Base-by-base conservation (phyloP, 64 coral and sea anemone genomes). In the Porites lutea region DNA sequence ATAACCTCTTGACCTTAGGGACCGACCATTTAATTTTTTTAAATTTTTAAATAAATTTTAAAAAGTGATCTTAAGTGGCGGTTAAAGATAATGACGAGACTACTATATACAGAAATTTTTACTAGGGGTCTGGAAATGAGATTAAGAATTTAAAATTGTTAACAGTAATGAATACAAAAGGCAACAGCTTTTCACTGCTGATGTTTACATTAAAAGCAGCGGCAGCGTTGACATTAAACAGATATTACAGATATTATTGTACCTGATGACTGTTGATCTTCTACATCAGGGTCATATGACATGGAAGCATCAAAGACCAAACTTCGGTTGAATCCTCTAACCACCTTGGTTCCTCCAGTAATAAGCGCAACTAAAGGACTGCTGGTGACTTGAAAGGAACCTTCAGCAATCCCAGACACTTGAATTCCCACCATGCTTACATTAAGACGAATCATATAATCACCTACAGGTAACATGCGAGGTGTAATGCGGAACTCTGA, bases 221-320 rank as follows among this genome's bases (percentile, higher is more conserved):
- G 1, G 27, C 27, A 37, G 27, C 1, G 27, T 37, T 37, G 27
- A 37, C 27, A 37, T 37, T 37, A 37, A 37, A 37, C 27, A 37
- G 27, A 37, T 37, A 37, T 37, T 37, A 0, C 27, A 37, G 8
- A 8, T 2, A 2, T 77, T 53, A 54, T 50, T 77, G 27, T 21
- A 77, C 74, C 20, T 77, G 49, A 77, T n/a, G 20, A 77, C 16
- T 53, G 74, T 49, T 53, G 74, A 53, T 53, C 54, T 19, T 54
- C 48, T 2, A 53, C 72, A 74, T 74, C 72, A 47, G 72, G 72
- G 15, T 74, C 72, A 74, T 74, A 74, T 50, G 72, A 74, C 14
- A 74, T 47, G 72, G 72, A 74, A 48, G 72, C 72, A 74, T 74
- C 22, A 74, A 74, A 74, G 47, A 49, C 46, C 44, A 74, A 49